Percentiles rank a stretch among this genome's conserved stretches.
Conservation (phyloP, 2,113 vertebrate species). For the Istiophorus platypterus region DNA sequence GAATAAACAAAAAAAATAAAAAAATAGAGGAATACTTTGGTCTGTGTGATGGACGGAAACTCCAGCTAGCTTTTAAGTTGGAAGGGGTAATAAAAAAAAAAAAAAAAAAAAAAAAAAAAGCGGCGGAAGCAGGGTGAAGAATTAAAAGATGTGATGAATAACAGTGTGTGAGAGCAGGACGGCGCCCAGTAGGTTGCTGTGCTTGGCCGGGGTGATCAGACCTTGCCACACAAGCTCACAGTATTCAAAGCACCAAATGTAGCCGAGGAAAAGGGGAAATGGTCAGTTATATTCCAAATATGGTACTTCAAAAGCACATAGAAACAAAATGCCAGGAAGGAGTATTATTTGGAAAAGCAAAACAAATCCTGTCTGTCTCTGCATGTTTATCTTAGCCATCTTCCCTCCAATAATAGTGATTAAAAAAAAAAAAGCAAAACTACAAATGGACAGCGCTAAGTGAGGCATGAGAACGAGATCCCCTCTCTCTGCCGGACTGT, state of each 20-base stretch:
- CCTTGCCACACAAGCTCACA: slow-evolving; percentile 55
- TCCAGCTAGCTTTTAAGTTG: slow-evolving; percentile 37
- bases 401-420: slow-evolving; percentile 22
- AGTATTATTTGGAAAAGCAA: slow-evolving; percentile 5
- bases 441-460: slow-evolving; percentile 17
- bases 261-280: slow-evolving; percentile 24
- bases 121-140: slow-evolving; percentile 28
- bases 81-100: slow-evolving; percentile 30
- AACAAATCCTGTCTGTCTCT: not conserved
- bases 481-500: slow-evolving; percentile 66
- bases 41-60: slow-evolving; percentile 47
- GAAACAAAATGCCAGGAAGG: slow-evolving; percentile 19
- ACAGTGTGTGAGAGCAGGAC: slow-evolving; percentile 57
- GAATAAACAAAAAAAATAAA: slow-evolving; percentile 73
- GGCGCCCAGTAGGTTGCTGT: slow-evolving; percentile 68
- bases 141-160: slow-evolving; percentile 67
- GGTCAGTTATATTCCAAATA: slow-evolving; percentile 33
- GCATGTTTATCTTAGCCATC: slow-evolving; percentile 16
- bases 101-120: not conserved
- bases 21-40: slow-evolving; percentile 26
- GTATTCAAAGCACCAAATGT: slow-evolving; percentile 8
- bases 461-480: slow-evolving; percentile 62
- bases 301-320: slow-evolving; percentile 18
- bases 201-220: slow-evolving; percentile 50
- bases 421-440: not conserved